A percentile compares a stretch with the other conserved stretches of the same genome.
Evolutionary conservation across 2,797 vertebrate species (phyloP).

Genomic region (Astyanax mexicanus): DNA sequence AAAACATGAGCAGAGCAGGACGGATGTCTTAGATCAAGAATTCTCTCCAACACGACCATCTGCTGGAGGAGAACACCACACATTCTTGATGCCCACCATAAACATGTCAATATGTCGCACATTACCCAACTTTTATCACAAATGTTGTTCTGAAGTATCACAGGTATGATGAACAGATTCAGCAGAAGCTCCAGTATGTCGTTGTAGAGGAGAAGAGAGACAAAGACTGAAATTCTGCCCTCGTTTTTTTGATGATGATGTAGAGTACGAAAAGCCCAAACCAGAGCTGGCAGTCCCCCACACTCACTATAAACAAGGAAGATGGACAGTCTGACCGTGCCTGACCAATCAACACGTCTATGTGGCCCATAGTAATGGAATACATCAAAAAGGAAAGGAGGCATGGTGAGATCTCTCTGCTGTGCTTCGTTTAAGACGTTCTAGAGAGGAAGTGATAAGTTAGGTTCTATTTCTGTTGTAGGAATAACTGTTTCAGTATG

Average conservation of each 20-base stretch:
- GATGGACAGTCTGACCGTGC: background rate
- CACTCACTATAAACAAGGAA: background rate
- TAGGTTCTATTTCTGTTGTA: no score
- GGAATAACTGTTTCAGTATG: background rate
- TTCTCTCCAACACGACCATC: conserved; percentile 1
- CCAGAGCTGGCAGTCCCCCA: background rate
- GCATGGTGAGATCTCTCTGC: background rate
- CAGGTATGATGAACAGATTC: background rate
- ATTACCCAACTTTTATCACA: background rate
- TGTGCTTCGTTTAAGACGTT: background rate
- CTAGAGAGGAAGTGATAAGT: background rate
- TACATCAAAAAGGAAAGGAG: no score
- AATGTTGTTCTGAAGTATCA: background rate
- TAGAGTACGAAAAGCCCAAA: background rate
- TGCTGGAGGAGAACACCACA: conserved; percentile 25
- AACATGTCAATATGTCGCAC: background rate
- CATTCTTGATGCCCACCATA: background rate
- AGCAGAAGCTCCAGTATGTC: background rate
- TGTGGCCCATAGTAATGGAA: no score
- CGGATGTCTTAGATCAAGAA: background rate
- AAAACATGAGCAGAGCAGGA: background rate
- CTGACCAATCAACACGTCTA: no score
- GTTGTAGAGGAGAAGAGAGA: background rate
- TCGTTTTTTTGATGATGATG: background rate
- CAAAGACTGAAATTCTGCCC: background rate